Conservation (phyloP, 1,140 invertebrate species). For the Lepidostoma basale region DNA sequence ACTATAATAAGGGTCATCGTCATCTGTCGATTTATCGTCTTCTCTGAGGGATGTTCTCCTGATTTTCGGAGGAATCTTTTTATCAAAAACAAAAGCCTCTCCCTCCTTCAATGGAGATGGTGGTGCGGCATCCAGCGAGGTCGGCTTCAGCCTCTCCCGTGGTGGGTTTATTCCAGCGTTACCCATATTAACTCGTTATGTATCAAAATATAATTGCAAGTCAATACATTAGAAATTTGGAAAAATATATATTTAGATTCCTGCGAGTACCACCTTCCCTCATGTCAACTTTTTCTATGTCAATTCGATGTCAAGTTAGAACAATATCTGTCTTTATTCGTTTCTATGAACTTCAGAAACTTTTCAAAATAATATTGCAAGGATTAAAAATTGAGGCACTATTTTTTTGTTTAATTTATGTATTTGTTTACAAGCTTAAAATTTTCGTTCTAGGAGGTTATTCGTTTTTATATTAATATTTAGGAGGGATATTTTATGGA, state of each 20-base stretch:
- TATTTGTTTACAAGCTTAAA: too few relatives aligned
- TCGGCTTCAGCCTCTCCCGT: conserved; percentile 69
- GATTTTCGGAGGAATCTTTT: conserved; percentile 64
- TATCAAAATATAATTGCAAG: conserved; percentile 14
- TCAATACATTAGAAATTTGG: conserved; percentile 22
- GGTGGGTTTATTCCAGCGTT: conserved; percentile 75
- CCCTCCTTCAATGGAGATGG: conserved; percentile 78
- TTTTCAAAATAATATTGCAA: too few relatives aligned
- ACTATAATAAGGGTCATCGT: conserved; percentile 79
- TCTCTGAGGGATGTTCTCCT: conserved; percentile 47
- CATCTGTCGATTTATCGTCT: conserved; percentile 71
- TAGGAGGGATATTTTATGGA: too few relatives aligned
- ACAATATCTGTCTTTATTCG: too few relatives aligned
- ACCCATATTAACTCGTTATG: conserved; percentile 62
- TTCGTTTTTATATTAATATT: too few relatives aligned
- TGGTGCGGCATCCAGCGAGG: conserved; percentile 62
- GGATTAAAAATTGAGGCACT: too few relatives aligned
- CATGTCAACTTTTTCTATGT: conserved; percentile 17
- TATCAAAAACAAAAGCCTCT: conserved; percentile 86
- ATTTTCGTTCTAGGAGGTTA: too few relatives aligned
- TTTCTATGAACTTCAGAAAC: too few relatives aligned
- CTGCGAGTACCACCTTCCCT: neutral
- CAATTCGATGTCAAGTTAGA: too few relatives aligned
- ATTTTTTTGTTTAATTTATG: too few relatives aligned
- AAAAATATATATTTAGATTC: conserved; percentile 3